These are phyloP conservation scores for Chascanopsetta lugubris DNA, from an alignment of 2,113 vertebrate species.

Conservation along the genomic window DNA sequence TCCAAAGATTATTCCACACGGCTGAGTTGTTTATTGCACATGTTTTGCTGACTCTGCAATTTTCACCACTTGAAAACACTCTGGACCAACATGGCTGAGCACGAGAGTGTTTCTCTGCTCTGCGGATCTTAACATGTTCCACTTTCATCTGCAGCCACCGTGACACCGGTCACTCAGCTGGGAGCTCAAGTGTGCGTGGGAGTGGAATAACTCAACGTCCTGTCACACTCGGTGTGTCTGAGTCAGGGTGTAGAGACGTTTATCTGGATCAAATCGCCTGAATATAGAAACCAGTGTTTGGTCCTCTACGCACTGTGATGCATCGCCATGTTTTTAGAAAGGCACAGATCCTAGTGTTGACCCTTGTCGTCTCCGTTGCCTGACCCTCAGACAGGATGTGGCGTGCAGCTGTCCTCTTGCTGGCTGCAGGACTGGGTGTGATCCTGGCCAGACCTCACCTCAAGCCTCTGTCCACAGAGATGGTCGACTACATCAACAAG, in stretches of 20 bases:
- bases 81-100: constrained; percentile 19
- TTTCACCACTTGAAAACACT: constrained; percentile 13
- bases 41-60: constrained; percentile 1
- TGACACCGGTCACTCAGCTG: not conserved
- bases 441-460: constrained; percentile 77
- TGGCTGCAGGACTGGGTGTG: constrained; percentile 75
- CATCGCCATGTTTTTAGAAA: no score
- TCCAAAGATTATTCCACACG: no score
- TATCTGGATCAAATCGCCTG: no score
- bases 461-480: constrained; percentile 82
- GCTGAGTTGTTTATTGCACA: not conserved
- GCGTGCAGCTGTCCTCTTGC: constrained; percentile 71
- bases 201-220: not conserved
- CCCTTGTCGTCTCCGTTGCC: not conserved
- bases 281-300: no score
- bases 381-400: constrained; percentile 82
- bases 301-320: no score
- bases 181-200: constrained; percentile 8
- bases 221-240: no score
- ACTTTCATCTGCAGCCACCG: not conserved
- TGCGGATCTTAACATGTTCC: not conserved
- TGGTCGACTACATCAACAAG: constrained; percentile 92
- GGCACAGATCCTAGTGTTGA: no score
- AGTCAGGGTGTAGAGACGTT: no score
- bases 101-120: not conserved